These are phyloP conservation scores for Asobara japonica DNA, from an alignment of 1,140 invertebrate species.

Conservation along the genomic window DNA sequence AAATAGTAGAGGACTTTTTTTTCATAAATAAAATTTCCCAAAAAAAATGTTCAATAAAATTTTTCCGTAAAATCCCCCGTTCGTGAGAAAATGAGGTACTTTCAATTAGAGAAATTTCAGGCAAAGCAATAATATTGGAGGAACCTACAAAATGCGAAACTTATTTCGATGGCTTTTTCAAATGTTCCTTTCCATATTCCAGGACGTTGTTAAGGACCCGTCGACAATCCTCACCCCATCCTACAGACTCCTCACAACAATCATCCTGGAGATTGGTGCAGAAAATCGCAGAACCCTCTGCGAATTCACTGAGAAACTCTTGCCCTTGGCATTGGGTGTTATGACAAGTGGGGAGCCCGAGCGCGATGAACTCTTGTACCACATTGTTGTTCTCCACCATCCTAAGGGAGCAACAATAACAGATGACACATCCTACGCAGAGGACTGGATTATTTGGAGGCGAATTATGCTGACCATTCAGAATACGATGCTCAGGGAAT, in stretches of 20 bases:
- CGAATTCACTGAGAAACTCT: slow-evolving; percentile 52
- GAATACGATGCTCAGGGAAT: slow-evolving; percentile 45
- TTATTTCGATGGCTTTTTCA: slow-evolving; percentile 5
- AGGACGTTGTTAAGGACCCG: neutral
- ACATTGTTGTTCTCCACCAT: slow-evolving; percentile 55
- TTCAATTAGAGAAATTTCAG: too few species aligned
- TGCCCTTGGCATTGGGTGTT: slow-evolving; percentile 13
- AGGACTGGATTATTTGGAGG: slow-evolving; percentile 48
- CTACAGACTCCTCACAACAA: slow-evolving; percentile 43
- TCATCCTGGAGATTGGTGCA: slow-evolving; percentile 47
- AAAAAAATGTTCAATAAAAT: too few species aligned
- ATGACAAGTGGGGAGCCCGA: neutral
- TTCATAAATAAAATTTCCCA: too few species aligned
- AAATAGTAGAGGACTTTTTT: too few species aligned
- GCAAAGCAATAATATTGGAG: too few species aligned
- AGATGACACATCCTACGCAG: slow-evolving; percentile 42
- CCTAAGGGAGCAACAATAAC: slow-evolving; percentile 44
- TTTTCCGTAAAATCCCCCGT: too few species aligned
- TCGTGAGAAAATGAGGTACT: too few species aligned
- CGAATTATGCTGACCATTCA: slow-evolving; percentile 47
- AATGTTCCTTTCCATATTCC: neutral
- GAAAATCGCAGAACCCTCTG: slow-evolving; percentile 51
- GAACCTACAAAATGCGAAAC: too few species aligned
- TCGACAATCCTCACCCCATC: slow-evolving; percentile 9
- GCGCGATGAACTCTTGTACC: slow-evolving; percentile 43